A percentile compares a stretch with the other conserved stretches of the same genome.
Conservation (phyloP, 2,797 vertebrate species). For the Yasuhikotakia modesta region DNA sequence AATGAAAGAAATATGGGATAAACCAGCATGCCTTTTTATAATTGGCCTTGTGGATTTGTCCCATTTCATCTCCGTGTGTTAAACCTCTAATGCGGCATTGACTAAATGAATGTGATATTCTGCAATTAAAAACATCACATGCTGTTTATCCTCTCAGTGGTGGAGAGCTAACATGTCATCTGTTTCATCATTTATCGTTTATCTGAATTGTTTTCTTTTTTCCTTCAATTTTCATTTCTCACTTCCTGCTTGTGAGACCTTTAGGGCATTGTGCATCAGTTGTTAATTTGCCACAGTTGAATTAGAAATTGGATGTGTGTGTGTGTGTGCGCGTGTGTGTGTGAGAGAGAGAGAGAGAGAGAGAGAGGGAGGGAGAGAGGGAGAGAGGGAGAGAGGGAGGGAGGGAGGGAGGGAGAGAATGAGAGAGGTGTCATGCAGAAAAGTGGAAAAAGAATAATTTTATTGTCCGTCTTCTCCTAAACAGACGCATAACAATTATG, state of each 20-base stretch:
- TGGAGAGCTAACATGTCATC: slow-evolving; percentile 70
- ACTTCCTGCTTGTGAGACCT: slow-evolving; percentile 30
- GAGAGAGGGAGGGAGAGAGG: too few relatives aligned
- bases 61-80: slow-evolving; percentile 80
- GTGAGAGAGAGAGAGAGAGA: too few relatives aligned
- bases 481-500: slow-evolving; percentile 65
- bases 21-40: slow-evolving; percentile 81
- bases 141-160: slow-evolving; percentile 79
- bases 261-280: slow-evolving; percentile 38
- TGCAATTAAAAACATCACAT: slow-evolving; percentile 84
- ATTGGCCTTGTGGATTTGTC: slow-evolving; percentile 84
- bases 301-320: slow-evolving; percentile 41
- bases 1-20: slow-evolving; percentile 60
- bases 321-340: too few relatives aligned
- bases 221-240: slow-evolving; percentile 32
- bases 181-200: slow-evolving; percentile 63
- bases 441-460: slow-evolving; percentile 37
- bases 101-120: slow-evolving; percentile 83
- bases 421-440: slow-evolving; percentile 5
- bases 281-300: slow-evolving; percentile 49
- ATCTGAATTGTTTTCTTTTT: neutral
- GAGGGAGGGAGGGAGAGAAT: neutral
- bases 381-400: too few relatives aligned
- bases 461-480: slow-evolving; percentile 56
- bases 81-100: slow-evolving; percentile 74